Base-by-base conservation (phyloP, 2,888 invertebrate genomes). In the Eilema depressum region DNA sequence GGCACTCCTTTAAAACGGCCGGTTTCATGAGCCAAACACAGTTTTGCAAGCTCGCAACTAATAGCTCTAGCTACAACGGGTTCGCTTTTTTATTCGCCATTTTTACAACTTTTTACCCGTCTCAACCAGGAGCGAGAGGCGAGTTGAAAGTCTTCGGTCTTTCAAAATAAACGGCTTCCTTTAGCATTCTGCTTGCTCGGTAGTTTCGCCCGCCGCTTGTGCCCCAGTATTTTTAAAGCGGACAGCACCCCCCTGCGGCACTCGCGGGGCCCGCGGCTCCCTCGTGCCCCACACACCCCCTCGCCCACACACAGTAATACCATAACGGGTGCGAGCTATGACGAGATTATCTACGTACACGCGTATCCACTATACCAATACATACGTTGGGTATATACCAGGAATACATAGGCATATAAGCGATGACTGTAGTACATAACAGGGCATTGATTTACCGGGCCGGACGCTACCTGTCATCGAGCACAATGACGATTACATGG, bases 321-420 rank as follows among this genome's bases (percentile, higher is more conserved):
- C 95, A 95, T 95, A 95, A 94, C 94, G 94, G 95, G 94, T 90
- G 94, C 92, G 91, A 91, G 93, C 93, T 95, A 95, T 95, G 94
- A 95, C 94, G 95, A 94, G 95, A 95, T 95, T 95, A 95, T 95
- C 91, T 93, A 93, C 93, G 89, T 93, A 93, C 91, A 91, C 89
- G 91, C 91, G 91, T 92, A 90, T 84, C 84, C 85, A 87, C 89
- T 88, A 91, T 90, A 90, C 88, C 89, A 88, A 85, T 89, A 92
- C 92, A 90, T 86, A 87, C 89, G 87, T 78, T 83, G 88, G 79
- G 79, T 93, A 94, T 95, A 84, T 95, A 92, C 90, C 81, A 79
- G 85, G 75, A 86, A 87, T 89, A 93, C 88, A 93, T 92, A 89
- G 81, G 88, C 85, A 91, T 83, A 91, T 93, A 93, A 88, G 90